A percentile compares a stretch with the other conserved stretches of the same genome.
Conservation (phyloP, 1,140 invertebrate genomes). For the Heliconius hewitsoni region DNA sequence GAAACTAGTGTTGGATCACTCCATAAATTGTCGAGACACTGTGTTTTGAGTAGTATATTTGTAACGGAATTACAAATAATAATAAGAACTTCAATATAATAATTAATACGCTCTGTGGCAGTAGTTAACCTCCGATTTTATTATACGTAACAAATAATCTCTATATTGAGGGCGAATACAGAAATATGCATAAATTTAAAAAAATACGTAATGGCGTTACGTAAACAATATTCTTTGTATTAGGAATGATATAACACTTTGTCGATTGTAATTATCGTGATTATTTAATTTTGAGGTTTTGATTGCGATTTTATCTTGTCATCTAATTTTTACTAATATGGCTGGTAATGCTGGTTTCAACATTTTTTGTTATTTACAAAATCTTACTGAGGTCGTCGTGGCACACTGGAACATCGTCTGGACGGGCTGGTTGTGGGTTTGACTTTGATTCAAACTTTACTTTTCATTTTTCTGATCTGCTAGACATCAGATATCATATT, state of each 20-base stretch:
- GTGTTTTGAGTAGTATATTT: too few relatives aligned
- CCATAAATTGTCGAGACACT: too few relatives aligned
- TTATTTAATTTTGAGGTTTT: not conserved
- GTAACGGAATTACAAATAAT: too few relatives aligned
- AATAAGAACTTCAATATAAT: not conserved
- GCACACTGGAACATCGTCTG: too few relatives aligned
- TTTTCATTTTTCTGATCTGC: too few relatives aligned
- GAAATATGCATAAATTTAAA: constrained; percentile 25
- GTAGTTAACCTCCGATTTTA: not conserved
- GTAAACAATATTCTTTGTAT: constrained; percentile 23
- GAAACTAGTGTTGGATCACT: too few relatives aligned
- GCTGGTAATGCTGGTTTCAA: not conserved
- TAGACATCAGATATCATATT: too few relatives aligned
- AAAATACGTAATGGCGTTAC: constrained; percentile 23
- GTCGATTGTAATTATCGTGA: not conserved
- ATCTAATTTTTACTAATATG: not conserved
- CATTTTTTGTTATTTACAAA: not conserved
- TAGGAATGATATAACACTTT: not conserved
- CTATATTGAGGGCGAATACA: constrained; percentile 5
- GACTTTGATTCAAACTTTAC: too few relatives aligned
- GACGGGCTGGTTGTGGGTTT: too few relatives aligned
- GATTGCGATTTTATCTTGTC: constrained; percentile 20
- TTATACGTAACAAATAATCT: constrained; percentile 29
- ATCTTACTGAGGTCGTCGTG: not conserved
- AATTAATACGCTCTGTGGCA: not conserved